Base-by-base conservation (phyloP, 2,113 vertebrate species). In the Ciconia boyciana region DNA sequence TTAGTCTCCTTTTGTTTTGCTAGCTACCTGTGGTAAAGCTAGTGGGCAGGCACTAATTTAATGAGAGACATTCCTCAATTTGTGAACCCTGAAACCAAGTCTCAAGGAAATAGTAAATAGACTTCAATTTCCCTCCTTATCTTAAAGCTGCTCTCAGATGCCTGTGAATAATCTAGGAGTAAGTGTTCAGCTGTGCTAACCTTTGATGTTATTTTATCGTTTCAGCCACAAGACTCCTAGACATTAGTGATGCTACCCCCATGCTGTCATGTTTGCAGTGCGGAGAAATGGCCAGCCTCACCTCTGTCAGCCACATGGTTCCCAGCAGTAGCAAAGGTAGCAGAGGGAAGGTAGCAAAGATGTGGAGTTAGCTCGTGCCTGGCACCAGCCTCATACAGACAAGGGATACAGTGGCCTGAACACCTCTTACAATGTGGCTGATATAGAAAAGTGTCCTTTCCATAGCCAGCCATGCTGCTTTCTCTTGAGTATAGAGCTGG, bases 351-450 rank as follows among this genome's bases (percentile, higher is more conserved):
- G 15, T 46, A 86, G 15, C 6, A 72, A 57, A 82, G 39, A 13
- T 5, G 2, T 46, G 25, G 25, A 54, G 12, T 29, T 48, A 54
- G 19, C 39, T 85, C 32, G 20, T 87, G 39, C 16, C 52, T 89
- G 77, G 12, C 26, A 71, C 36, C 48, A 57, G 0, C 7, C 11
- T 71, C 43, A 31, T 21, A 22, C 14, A 70, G 20, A 34, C 2
- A 3, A 24, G 4, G 16, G 15, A 51, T 28, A 29, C 0, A 2
- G 46, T 60, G 11, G 28, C 13, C 29, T 4, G 3, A 75, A 32
- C 10, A 49, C 4, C 3, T 87, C 44, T 80, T 34, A 25, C 39
- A 51, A 2, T 0, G 8, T 25, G 18, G 31, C 21, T 86, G 39
- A 49, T 19, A 52, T 19, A 76, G 62, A 60, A 34, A 51, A 49